These are phyloP conservation scores for Burhinus oedicnemus DNA, from an alignment of 2,113 vertebrate genomes.

Conservation along the genomic window DNA sequence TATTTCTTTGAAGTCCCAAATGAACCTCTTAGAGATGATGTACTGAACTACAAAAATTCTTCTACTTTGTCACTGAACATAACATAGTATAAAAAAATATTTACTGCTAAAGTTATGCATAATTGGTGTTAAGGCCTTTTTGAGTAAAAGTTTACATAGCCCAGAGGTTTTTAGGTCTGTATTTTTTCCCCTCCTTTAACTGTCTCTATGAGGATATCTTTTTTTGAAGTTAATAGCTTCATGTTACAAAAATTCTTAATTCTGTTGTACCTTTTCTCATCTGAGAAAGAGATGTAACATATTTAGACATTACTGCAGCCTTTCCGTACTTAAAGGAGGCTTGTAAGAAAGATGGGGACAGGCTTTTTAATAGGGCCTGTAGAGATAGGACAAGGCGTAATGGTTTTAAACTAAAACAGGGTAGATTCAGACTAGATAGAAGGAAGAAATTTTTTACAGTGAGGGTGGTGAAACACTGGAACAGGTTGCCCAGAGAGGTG, in stretches of 20 bases:
- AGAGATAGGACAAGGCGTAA: not conserved
- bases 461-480: not conserved
- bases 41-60: not conserved
- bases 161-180: not conserved
- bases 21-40: not conserved
- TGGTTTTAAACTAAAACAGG: not conserved
- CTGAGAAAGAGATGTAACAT: not conserved
- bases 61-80: not conserved
- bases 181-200: not conserved
- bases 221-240: not conserved
- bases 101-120: not conserved
- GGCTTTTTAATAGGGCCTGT: not conserved
- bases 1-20: not conserved
- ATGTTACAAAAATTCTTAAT: not conserved
- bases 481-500: not conserved
- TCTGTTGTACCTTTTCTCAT: not conserved
- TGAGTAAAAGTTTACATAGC: not conserved
- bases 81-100: not conserved
- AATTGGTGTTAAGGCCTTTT: not conserved
- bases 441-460: not conserved
- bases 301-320: not conserved
- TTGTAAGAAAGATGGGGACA: not conserved
- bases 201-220: not conserved
- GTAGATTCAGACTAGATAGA: not conserved
- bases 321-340: not conserved